These are phyloP conservation scores for Acanthococcus lagerstroemiae DNA, from an alignment of 2,888 invertebrate species.

Conservation along the genomic window DNA sequence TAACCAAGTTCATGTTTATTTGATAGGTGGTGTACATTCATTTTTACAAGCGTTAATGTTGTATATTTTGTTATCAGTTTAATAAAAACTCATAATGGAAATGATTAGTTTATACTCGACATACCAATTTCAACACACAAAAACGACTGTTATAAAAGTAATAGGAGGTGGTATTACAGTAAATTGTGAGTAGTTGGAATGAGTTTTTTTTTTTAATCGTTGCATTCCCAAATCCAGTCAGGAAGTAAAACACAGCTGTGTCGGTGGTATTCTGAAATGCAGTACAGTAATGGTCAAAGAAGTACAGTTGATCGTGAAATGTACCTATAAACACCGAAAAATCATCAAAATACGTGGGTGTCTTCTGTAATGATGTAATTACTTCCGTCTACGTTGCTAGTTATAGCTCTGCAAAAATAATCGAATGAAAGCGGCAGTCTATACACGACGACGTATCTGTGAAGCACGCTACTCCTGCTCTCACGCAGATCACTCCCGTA, in stretches of 20 bases:
- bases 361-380: constrained; percentile 17
- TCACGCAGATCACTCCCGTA: constrained; percentile 3
- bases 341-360: neutral
- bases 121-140: too few relatives aligned
- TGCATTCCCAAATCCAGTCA: constrained; percentile 55
- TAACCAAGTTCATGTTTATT: too few relatives aligned
- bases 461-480: constrained; percentile 35
- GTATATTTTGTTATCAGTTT: too few relatives aligned
- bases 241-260: constrained; percentile 39
- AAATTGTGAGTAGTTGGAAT: constrained; percentile 18
- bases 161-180: neutral
- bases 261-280: constrained; percentile 7
- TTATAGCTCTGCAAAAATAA: neutral
- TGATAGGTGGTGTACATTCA: too few relatives aligned
- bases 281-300: constrained; percentile 1
- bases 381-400: constrained; percentile 3
- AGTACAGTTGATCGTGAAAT: neutral
- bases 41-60: too few relatives aligned
- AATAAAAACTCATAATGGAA: too few relatives aligned
- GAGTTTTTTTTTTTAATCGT: constrained; percentile 41
- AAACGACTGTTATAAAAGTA: neutral
- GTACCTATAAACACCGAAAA: neutral
- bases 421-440: constrained; percentile 34
- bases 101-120: too few relatives aligned
- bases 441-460: constrained; percentile 52